Base-by-base conservation (phyloP, 1,140 invertebrate genomes). In the Myzus persicae region DNA sequence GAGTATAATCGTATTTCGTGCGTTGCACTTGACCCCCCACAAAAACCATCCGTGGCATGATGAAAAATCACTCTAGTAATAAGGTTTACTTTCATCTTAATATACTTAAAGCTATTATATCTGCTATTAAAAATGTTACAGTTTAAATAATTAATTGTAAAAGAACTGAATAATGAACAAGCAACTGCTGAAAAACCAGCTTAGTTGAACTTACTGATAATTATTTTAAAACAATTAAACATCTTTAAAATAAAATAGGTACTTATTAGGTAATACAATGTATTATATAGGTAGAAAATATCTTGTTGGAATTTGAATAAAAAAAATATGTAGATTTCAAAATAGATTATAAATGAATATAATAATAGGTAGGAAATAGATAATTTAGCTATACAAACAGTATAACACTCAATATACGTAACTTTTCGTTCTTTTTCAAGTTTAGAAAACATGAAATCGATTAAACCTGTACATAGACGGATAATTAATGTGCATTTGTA, bases 1-100 rank as follows among this genome's bases (percentile, higher is more conserved):
- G 54, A 76, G 2, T 46, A 46, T 91, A 81, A 91, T 91, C 59
- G 90, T 38, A 81, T n/a, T 76, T 91, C 90, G 90, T 81, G 59
- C 90, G 67, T 91, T 81, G 54, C 90, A 42, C 40, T 42, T 76
- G 40, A 76, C n/a, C 46, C 90, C 31, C 38, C 24, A 42, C 5
- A 40, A 38, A 3, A 24, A 18, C 82, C 2, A 40, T 84, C 24
- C 24, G 8, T 26, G 40, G 26, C 82, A 38, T 81, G 20, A 31
- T 7, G 40, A 51, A 46, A 1, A 44, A 81, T 46, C 38, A 91
- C 36, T 81, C n/a, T 7, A 51, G 48, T 51, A 24, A 24, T 51
- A 38, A 48, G 51, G 36, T 1, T 90, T 59, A 59, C 51, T 90
- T 59, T 90, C 51, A 59, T 90, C 24, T 88, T 90, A 40, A 38